Percentiles rank a stretch among this genome's conserved stretches.
Conservation (phyloP, 2,888 invertebrate species). For the Tryphoninae sp. region DNA sequence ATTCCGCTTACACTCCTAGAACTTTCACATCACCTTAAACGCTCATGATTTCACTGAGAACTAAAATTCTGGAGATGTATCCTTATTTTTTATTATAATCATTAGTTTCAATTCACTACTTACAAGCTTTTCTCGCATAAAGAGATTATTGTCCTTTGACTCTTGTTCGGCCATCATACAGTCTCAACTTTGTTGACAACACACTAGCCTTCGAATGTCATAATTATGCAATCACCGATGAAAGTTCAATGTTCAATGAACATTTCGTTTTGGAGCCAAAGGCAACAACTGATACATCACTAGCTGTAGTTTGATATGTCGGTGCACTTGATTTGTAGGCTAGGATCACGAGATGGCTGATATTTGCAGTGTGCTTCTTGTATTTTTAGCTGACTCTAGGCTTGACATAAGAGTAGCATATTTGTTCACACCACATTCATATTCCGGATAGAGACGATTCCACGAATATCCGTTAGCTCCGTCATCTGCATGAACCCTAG, state of each 20-base stretch:
- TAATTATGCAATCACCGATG: slow-evolving; percentile 33
- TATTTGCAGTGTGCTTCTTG: background rate
- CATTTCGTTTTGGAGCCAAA: background rate
- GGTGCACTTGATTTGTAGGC: slow-evolving; percentile 21
- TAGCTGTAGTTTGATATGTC: background rate
- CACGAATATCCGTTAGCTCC: too few species aligned
- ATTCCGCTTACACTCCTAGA: background rate
- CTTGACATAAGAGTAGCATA: too few species aligned
- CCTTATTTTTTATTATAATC: slow-evolving; percentile 6
- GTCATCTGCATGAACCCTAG: too few species aligned
- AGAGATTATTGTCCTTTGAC: slow-evolving; percentile 69
- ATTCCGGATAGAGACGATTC: too few species aligned
- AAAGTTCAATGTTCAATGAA: slow-evolving; percentile 56
- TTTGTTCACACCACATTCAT: too few species aligned
- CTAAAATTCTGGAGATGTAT: background rate
- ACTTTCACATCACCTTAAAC: background rate
- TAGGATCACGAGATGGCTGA: background rate
- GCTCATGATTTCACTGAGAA: slow-evolving; percentile 1
- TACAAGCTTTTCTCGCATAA: slow-evolving; percentile 75
- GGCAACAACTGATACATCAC: slow-evolving; percentile 20
- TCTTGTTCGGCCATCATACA: slow-evolving; percentile 73
- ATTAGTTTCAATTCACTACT: slow-evolving; percentile 31
- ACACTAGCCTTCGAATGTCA: slow-evolving; percentile 12
- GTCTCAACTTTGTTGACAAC: slow-evolving; percentile 2
- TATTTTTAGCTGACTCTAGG: too few species aligned